Conservation (phyloP, 2,797 vertebrate species). For the Chelon auratus region DNA sequence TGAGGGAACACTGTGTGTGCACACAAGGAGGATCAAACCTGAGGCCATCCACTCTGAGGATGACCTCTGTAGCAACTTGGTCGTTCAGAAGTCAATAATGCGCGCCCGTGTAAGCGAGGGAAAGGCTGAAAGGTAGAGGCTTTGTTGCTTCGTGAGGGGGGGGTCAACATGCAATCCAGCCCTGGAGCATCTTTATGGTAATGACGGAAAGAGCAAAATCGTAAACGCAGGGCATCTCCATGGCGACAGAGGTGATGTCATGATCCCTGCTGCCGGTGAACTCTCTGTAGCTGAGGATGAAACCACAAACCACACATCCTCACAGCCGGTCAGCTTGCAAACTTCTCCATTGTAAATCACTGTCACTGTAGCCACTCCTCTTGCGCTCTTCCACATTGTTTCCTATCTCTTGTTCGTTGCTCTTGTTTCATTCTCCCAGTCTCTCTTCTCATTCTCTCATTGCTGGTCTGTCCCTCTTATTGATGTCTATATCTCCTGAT, state of each 20-base stretch:
- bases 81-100: slow-evolving; percentile 32
- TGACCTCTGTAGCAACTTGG: slow-evolving; percentile 18
- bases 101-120: not conserved
- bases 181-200: slow-evolving; percentile 34
- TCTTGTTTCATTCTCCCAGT: slow-evolving; percentile 44
- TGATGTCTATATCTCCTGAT: slow-evolving; percentile 69
- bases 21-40: slow-evolving; percentile 17
- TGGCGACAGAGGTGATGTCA: slow-evolving; percentile 52
- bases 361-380: slow-evolving; percentile 29
- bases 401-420: slow-evolving; percentile 25
- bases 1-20: not conserved
- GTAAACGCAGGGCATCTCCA: slow-evolving; percentile 41
- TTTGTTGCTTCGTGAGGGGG: slow-evolving; percentile 22
- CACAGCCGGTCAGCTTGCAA: slow-evolving; percentile 20
- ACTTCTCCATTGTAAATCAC: slow-evolving; percentile 37
- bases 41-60: slow-evolving; percentile 4
- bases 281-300: slow-evolving; percentile 30
- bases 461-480: slow-evolving; percentile 49
- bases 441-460: slow-evolving; percentile 43
- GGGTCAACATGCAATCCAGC: slow-evolving; percentile 40
- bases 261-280: slow-evolving; percentile 33
- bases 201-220: slow-evolving; percentile 39
- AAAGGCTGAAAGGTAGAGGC: slow-evolving; percentile 22
- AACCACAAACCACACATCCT: slow-evolving; percentile 1
- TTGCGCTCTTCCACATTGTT: slow-evolving; percentile 40